Percentiles rank a stretch among this genome's conserved stretches.
Conservation (phyloP, 2,113 vertebrate genomes). For the Bos indicus region DNA sequence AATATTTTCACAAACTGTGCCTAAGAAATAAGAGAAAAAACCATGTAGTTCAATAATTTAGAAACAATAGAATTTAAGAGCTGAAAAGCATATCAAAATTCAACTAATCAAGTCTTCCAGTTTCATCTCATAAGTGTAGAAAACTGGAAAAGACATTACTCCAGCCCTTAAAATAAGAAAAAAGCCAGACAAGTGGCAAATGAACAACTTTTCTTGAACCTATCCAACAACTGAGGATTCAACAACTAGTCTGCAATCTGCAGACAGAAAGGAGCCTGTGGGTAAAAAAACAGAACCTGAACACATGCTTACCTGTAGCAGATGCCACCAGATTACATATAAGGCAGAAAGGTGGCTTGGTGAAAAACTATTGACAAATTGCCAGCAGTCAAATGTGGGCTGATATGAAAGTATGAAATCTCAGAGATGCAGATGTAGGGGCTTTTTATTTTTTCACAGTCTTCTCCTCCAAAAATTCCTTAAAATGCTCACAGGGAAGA, state of each 20-base stretch:
- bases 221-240: neutral
- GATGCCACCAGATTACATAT: neutral
- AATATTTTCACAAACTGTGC: neutral
- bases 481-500: neutral
- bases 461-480: neutral
- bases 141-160: neutral
- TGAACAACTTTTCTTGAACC: neutral
- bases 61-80: neutral
- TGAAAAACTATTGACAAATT: neutral
- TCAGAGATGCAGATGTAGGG: neutral
- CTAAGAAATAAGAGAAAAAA: neutral
- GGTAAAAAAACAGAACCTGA: neutral
- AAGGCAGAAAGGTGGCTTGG: neutral
- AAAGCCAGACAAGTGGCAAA: neutral
- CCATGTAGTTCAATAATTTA: neutral
- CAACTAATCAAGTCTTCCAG: neutral
- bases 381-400: neutral
- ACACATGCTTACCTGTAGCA: neutral
- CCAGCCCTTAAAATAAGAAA: neutral
- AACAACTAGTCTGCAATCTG: neutral
- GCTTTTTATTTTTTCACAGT: neutral
- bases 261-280: neutral
- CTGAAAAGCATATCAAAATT: constrained; percentile 8
- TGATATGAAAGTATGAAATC: neutral
- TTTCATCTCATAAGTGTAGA: neutral